Conservation (phyloP, 2,888 invertebrate species). For the Galerucella calmariensis region DNA sequence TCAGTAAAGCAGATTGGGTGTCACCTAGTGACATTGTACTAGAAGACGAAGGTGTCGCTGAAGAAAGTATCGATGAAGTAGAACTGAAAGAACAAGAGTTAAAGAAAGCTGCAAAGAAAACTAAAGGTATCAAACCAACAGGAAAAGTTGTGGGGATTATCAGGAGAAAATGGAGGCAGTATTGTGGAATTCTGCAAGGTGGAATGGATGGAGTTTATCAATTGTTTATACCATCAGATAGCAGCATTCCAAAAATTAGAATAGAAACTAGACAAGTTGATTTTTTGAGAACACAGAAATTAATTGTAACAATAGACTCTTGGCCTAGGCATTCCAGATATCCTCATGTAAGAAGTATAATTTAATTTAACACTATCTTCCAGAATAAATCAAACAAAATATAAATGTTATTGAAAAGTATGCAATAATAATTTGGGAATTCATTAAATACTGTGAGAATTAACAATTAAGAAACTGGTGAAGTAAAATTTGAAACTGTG, state of each 20-base stretch:
- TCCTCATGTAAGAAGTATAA: conserved; percentile 72
- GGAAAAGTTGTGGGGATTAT: conserved; percentile 93
- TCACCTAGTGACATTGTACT: conserved; percentile 87
- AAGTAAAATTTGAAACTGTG: too few species aligned
- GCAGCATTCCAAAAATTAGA: conserved; percentile 91
- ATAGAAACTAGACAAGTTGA: conserved; percentile 95
- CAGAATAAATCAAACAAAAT: not conserved
- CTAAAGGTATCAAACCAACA: conserved; percentile 69
- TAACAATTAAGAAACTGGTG: too few species aligned
- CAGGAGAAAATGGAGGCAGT: conserved; percentile 90
- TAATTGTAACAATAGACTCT: conserved; percentile 95
- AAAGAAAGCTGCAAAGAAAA: conserved; percentile 51
- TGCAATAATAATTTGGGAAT: too few species aligned
- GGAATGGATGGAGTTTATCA: conserved; percentile 80
- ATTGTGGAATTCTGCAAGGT: conserved; percentile 93
- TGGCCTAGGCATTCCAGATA: conserved; percentile 96
- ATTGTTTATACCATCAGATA: conserved; percentile 94
- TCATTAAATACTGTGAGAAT: too few species aligned
- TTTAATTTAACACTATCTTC: not conserved
- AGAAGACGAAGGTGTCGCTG: conserved; percentile 76
- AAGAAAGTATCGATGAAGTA: conserved; percentile 74
- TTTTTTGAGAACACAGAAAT: conserved; percentile 81
- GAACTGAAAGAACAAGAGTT: conserved; percentile 69
- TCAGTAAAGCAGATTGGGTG: conserved; percentile 91
- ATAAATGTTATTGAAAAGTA: too few species aligned